Base-by-base conservation (phyloP, 2,113 vertebrate species). In the Brienomyrus brachyistius region DNA sequence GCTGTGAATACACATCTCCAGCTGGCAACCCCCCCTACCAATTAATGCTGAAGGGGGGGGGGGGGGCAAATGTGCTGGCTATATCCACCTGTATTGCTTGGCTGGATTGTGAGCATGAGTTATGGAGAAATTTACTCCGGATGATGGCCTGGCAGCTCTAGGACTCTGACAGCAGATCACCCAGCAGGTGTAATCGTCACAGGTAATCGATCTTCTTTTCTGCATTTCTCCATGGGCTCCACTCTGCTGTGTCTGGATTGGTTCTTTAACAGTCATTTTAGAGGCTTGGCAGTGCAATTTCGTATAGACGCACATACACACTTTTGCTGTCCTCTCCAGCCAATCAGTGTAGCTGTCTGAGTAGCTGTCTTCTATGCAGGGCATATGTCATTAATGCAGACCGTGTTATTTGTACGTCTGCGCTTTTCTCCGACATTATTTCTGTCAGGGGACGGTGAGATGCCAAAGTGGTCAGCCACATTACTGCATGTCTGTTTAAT, bases 401-500 rank as follows among this genome's bases (percentile, higher is more conserved):
- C 15, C 48, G 5, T 80, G 27, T 48, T 23, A 84, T 40, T 84
- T 48, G 23, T 15, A 43, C 2, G 70, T 19, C 4, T 11, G 70
- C 13, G 1, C 31, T 80, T 51, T 10, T 54, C 70, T 17, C 45
- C 0, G 35, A 47, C 23, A 47, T 43, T 8, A 50, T 43, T 35
- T 4, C 35, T 27, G 31, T 45, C 66, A n/a, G 40, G 27, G 27
- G 31, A 83, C 31, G 19, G 77, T 2, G 35, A 89, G 35, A 40
- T 45, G 40, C 50, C 51, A 50, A 83, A 83, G 23, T 6, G 66
- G 40, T 48, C 31, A 21, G 51, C 17, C 21, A 47, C 47, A 45
- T 45, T 83, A 47, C 31, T 11, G 54, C 15, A 43, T 85, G 89
- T 85, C 89, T 59, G 77, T 80, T 89, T 84, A 59, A 88, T 84